phyloP scores from a whole-genome alignment of 2,797 vertebrate genomes.

The Sebastes hopkinsi region DNA sequence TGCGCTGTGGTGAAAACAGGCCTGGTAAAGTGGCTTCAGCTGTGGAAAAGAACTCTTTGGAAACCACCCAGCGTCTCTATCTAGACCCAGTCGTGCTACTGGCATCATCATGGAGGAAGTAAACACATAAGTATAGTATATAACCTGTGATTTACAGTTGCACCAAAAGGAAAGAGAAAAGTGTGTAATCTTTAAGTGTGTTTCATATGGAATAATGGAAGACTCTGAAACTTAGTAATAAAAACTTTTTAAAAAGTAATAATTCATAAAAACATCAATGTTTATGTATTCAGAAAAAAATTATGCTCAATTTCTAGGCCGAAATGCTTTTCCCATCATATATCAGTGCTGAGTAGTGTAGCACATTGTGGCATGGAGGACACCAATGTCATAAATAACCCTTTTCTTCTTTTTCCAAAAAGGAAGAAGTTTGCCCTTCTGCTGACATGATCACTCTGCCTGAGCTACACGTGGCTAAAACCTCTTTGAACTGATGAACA shows the following conservation, averaged over 20 bases:
- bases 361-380: constrained; percentile 48
- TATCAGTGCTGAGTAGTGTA: constrained; percentile 46
- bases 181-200: constrained; percentile 9
- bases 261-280: constrained; percentile 15
- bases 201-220: constrained; percentile 36
- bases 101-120: constrained; percentile 52
- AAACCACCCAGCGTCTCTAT: constrained; percentile 66
- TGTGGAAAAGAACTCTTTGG: constrained; percentile 68
- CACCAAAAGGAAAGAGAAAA: constrained; percentile 2
- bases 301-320: not conserved
- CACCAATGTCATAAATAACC: constrained; percentile 58
- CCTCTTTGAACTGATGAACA: constrained; percentile 58
- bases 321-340: constrained; percentile 38
- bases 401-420: constrained; percentile 35
- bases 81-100: constrained; percentile 52
- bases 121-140: constrained; percentile 54
- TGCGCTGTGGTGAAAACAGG: constrained; percentile 68
- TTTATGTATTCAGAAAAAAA: constrained; percentile 42
- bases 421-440: constrained; percentile 38
- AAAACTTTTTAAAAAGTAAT: not conserved
- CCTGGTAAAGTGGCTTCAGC: constrained; percentile 75
- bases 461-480: constrained; percentile 47
- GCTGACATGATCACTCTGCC: constrained; percentile 53
- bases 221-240: constrained; percentile 25
- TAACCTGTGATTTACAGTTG: constrained; percentile 54